Evolutionary conservation across 2,113 vertebrate species (phyloP), one percentile per base, ranked within the genome.

Genomic region (Gymnobelideus leadbeateri): DNA sequence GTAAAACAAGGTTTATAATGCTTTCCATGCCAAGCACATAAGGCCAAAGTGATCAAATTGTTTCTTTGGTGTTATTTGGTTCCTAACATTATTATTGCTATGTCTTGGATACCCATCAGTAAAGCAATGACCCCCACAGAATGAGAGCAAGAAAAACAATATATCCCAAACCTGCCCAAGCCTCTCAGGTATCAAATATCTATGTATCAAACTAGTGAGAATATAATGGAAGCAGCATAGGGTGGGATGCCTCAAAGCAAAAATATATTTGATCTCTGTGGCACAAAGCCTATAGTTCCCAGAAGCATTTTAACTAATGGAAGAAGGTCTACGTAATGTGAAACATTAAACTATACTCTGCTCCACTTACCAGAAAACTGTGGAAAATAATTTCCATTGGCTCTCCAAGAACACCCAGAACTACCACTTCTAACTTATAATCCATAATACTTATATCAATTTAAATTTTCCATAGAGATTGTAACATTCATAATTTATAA

Each of bases 71-170:
- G 37, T 21, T 77, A 77, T 43, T 77, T 43, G 1, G 16, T 43
- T 43, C 19, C 19, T 84, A 43, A 1, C 19, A 84, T 23, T 84
- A 84, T 23, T 43, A 84, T 43, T 84, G 16, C 7, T 84, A 43
- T 4, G 0, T 21, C n/a, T 84, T 43, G n/a, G 16, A 43, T 43
- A 68, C 61, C 57, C 54, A 26, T 26, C 25, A 28, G 55, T 57
- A 57, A 57, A 57, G 46, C 28, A 9, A 8, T 43, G 55, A 54
- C 47, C 51, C 5, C 47, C 55, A 92, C 37, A 84, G 28, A n/a
- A 16, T 51, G 49, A 95, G 11, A 19, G 50, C 68, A 90, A 91
- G 61, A 89, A 93, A 95, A 94, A 90, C 51, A 90, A 92, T 50
- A 50, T 37, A 16, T 3, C 2, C 54, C 89, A 68, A 68, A 84